Evolutionary conservation across 2,113 vertebrate genomes (phyloP), one percentile per base, ranked within the genome.

Genomic region (Sphyrna mokarran): DNA sequence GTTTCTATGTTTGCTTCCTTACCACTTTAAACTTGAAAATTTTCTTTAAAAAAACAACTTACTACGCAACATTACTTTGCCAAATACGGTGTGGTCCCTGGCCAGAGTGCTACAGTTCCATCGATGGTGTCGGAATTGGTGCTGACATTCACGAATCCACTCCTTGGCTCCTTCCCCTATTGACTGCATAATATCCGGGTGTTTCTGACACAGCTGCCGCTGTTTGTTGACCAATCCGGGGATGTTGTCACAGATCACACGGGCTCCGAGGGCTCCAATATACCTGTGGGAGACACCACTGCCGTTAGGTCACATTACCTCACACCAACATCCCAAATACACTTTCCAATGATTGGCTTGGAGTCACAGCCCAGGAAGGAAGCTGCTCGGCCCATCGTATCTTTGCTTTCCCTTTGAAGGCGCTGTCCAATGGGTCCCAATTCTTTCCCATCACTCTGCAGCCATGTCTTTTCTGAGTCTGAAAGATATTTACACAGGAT

Each of bases 81-180:
- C 99, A 10, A 99, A 99, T 96, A 99, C 98, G 0, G 98, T 99
- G 97, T 99, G 98, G 97, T 99, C 99, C 0, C 99, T 98, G 96
- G 99, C 99, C 97, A 99, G 97, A 0, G 99, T 99, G 97, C 98
- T 99, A 97, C 99, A 99, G 97, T 99, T 99, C 99, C 99, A 99
- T 96, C 99, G 98, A 96, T 99, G 99, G 97, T 99, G 98, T 96
- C 98, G 98, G 97, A 99, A 99, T 96, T 99, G 99, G 97, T 99
- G 98, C 97, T 99, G 99, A 96, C 99, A 99, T 96, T 99, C 99
- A 43, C 98, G 97, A 96, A 99, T 99, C 99, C 99, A 99, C 96
- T 99, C 99, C 96, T 98, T 99, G 96, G 99, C 98, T 72, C 99
- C 99, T 96, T 99, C 99, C 0, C 99, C 99, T 7, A 99, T 98